Percentiles rank a stretch among this genome's conserved stretches.
phyloP scores from a whole-genome alignment of 2,113 vertebrate species.

The Panurus biarmicus region DNA sequence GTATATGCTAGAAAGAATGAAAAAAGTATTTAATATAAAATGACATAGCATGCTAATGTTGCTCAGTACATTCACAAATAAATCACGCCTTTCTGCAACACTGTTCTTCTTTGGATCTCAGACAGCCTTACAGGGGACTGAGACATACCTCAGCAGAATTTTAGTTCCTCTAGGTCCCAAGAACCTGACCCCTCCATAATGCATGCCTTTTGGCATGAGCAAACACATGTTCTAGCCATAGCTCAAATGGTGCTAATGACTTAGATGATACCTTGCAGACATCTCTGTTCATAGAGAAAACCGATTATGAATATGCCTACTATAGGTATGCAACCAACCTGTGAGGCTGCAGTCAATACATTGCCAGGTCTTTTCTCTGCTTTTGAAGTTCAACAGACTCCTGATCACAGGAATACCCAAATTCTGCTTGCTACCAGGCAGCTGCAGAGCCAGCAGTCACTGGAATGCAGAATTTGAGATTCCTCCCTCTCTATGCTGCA shows the following conservation, averaged over 20 bases:
- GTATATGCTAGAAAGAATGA: not conserved
- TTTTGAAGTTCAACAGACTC: not conserved
- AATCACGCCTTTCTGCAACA: not conserved
- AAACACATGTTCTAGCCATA: not conserved
- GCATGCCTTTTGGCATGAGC: not conserved
- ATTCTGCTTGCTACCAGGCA: not conserved
- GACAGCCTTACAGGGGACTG: not conserved
- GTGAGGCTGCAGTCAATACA: not conserved
- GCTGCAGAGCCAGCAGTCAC: not conserved
- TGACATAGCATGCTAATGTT: not conserved
- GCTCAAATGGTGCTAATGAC: not conserved
- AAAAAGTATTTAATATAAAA: not conserved
- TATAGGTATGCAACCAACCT: not conserved
- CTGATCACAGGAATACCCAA: not conserved
- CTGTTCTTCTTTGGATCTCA: not conserved
- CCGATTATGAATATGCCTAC: not conserved
- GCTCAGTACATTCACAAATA: not conserved
- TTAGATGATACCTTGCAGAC: not conserved
- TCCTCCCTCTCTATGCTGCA: not conserved
- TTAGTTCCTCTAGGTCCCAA: not conserved
- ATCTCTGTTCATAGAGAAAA: not conserved
- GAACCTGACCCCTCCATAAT: not conserved
- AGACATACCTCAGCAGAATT: not conserved
- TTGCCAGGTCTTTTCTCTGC: not conserved
- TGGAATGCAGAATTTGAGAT: not conserved